phyloP scores from a whole-genome alignment of 2,797 vertebrate genomes.

The Adelosebastes latens region DNA sequence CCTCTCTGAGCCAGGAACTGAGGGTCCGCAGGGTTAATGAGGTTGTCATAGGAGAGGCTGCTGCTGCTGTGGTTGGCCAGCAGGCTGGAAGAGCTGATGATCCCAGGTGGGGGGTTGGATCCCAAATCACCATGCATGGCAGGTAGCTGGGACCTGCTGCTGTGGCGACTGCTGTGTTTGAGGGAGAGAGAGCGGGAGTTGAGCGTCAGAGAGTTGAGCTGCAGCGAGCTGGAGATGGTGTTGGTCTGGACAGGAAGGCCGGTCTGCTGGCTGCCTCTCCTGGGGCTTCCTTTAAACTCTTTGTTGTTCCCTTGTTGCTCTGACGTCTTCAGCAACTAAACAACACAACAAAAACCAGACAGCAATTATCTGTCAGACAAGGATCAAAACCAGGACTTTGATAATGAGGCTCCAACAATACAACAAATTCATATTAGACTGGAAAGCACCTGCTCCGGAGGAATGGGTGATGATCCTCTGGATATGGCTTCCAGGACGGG shows the following conservation, averaged over 20 bases:
- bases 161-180: slow-evolving; percentile 85
- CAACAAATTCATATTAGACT: background rate
- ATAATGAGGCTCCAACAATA: background rate
- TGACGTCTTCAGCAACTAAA: slow-evolving; percentile 65
- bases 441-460: slow-evolving; percentile 88
- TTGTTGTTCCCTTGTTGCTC: slow-evolving; percentile 82
- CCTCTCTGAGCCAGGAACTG: slow-evolving; percentile 83
- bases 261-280: slow-evolving; percentile 79
- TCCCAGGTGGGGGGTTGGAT: slow-evolving; percentile 79
- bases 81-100: slow-evolving; percentile 80
- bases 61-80: slow-evolving; percentile 89
- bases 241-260: slow-evolving; percentile 61
- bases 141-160: slow-evolving; percentile 80
- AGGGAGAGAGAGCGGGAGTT: slow-evolving; percentile 91
- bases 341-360: slow-evolving; percentile 11
- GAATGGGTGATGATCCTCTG: slow-evolving; percentile 90
- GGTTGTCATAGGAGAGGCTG: slow-evolving; percentile 92
- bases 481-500: slow-evolving; percentile 87
- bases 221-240: slow-evolving; percentile 82
- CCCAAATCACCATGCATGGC: slow-evolving; percentile 80
- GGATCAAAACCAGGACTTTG: background rate
- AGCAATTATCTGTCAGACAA: slow-evolving; percentile 12
- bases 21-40: slow-evolving; percentile 84
- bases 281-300: slow-evolving; percentile 82
- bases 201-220: slow-evolving; percentile 87